Evolutionary conservation across 2,113 vertebrate genomes (phyloP).

Genomic region (Cololabis saira): DNA sequence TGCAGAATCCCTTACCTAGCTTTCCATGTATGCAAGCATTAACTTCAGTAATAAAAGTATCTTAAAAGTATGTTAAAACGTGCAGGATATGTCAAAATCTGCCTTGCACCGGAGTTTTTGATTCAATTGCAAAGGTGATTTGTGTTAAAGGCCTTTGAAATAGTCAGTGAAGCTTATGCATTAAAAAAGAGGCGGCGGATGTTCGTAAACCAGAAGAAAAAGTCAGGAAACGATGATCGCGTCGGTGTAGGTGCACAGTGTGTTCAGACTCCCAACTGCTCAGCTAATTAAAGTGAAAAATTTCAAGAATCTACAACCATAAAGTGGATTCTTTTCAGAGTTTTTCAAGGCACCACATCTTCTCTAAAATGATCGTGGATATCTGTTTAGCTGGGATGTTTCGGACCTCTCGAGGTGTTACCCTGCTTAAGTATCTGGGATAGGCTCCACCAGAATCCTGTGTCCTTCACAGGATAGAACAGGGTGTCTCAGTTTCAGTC

Average conservation of each 20-base stretch:
- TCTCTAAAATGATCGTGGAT: too few relatives aligned
- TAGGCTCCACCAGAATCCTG: too few relatives aligned
- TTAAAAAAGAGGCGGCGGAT: conserved; percentile 30
- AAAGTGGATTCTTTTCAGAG: too few relatives aligned
- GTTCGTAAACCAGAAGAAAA: conserved; percentile 50
- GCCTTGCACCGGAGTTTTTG: conserved; percentile 11
- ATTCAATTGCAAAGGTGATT: background rate
- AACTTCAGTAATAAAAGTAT: too few relatives aligned
- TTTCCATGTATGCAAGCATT: too few relatives aligned
- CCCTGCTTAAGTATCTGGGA: too few relatives aligned
- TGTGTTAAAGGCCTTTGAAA: conserved; percentile 8
- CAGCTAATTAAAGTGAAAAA: background rate
- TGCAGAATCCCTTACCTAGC: too few relatives aligned
- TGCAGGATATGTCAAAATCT: background rate
- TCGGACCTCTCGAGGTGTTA: too few relatives aligned
- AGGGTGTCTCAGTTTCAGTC: too few relatives aligned
- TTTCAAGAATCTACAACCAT: background rate
- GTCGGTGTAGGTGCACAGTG: conserved; percentile 7
- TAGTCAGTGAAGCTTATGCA: conserved; percentile 3
- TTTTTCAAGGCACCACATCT: too few relatives aligned
- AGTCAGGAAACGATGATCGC: conserved; percentile 16
- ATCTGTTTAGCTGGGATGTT: too few relatives aligned
- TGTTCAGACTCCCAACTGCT: fast-evolving
- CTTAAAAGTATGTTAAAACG: conserved; percentile 5
- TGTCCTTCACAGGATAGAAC: too few relatives aligned